phyloP scores from a whole-genome alignment of 2,888 invertebrate species.

The Diarsia dahlii region DNA sequence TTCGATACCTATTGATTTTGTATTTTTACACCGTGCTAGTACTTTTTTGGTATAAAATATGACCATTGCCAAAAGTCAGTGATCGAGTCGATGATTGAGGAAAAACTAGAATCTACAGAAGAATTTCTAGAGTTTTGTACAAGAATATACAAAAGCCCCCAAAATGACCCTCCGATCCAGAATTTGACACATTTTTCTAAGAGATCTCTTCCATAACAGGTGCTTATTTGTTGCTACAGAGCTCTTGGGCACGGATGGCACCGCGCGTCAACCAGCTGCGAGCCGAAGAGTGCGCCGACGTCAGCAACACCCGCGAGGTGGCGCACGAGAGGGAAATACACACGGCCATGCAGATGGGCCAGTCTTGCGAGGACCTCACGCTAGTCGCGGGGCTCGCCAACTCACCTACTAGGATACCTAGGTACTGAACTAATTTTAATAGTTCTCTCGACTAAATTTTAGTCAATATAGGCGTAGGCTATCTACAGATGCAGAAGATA shows the following conservation, averaged over 20 bases:
- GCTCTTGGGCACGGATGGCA: slow-evolving; percentile 93
- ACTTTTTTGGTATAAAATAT: neutral
- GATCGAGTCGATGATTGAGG: neutral
- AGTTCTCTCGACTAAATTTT: neutral
- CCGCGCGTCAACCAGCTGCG: slow-evolving; percentile 97
- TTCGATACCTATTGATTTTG: neutral
- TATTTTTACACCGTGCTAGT: neutral
- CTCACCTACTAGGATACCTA: slow-evolving; percentile 89
- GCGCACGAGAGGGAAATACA: slow-evolving; percentile 98
- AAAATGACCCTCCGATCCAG: neutral
- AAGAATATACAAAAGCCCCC: neutral
- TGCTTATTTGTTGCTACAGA: slow-evolving; percentile 71
- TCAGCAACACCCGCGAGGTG: slow-evolving; percentile 95
- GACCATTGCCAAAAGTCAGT: too few species aligned
- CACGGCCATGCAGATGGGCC: slow-evolving; percentile 98
- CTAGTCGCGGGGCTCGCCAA: slow-evolving; percentile 84
- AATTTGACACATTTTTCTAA: slow-evolving; percentile 9
- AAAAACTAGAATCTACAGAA: neutral
- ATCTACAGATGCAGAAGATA: neutral
- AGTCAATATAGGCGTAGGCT: neutral
- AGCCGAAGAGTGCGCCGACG: slow-evolving; percentile 96
- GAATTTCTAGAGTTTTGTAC: neutral
- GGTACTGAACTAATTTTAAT: slow-evolving; percentile 70
- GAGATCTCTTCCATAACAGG: slow-evolving; percentile 22
- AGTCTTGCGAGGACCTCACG: slow-evolving; percentile 98